phyloP scores from a whole-genome alignment of 2,888 invertebrate genomes.

The Drosophila suboccidentalis region DNA sequence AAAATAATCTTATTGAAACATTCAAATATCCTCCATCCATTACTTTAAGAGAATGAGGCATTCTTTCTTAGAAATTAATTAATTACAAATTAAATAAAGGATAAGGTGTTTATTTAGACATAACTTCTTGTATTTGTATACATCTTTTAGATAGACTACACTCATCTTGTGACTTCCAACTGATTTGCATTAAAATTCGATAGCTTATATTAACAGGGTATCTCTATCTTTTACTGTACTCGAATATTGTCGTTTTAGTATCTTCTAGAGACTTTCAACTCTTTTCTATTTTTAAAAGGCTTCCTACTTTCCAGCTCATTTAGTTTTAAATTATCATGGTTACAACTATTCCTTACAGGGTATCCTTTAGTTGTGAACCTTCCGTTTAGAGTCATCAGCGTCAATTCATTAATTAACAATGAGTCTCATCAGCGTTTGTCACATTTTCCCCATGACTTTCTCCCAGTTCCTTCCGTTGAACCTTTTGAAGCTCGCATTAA shows the following conservation, averaged over 20 bases:
- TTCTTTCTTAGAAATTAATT: background rate
- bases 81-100: background rate
- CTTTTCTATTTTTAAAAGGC: background rate
- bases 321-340: background rate
- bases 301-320: too few relatives aligned
- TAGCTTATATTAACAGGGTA: background rate
- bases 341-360: background rate
- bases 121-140: too few relatives aligned
- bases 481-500: slow-evolving; percentile 36
- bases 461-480: slow-evolving; percentile 15
- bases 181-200: too few relatives aligned
- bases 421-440: slow-evolving; percentile 11
- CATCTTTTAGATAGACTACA: background rate
- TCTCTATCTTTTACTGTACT: background rate
- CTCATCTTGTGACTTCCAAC: background rate
- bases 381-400: background rate
- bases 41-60: background rate
- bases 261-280: background rate
- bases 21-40: background rate
- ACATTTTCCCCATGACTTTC: slow-evolving; percentile 9
- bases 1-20: slow-evolving; percentile 1
- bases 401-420: slow-evolving; percentile 34
- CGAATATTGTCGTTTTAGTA: background rate
- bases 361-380: background rate
- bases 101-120: too few relatives aligned